Conservation (phyloP, 1,140 invertebrate genomes). For the Platyura marginata region DNA sequence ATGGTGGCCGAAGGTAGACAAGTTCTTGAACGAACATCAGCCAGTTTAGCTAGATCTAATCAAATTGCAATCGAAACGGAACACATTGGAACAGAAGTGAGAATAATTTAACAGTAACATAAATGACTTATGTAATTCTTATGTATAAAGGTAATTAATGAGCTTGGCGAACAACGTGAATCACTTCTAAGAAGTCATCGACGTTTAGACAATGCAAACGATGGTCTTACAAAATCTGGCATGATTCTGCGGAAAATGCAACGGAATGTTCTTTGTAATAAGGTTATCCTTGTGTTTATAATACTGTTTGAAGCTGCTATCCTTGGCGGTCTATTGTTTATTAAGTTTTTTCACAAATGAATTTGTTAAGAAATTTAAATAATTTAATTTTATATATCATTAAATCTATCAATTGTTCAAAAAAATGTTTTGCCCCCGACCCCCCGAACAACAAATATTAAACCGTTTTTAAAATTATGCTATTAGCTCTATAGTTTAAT, state of each 20-base stretch:
- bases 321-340: conserved; percentile 12
- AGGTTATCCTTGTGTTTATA: conserved; percentile 26
- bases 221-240: conserved; percentile 23
- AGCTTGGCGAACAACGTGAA: conserved; percentile 27
- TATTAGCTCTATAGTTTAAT: too few species aligned
- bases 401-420: too few species aligned
- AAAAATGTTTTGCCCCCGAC: too few species aligned
- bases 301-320: conserved; percentile 26
- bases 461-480: too few species aligned
- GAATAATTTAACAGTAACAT: neutral
- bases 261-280: conserved; percentile 29
- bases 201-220: conserved; percentile 26
- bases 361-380: too few species aligned
- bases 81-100: conserved; percentile 53
- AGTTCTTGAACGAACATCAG: conserved; percentile 38
- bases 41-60: conserved; percentile 47
- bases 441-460: too few species aligned
- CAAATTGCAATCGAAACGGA: conserved; percentile 61
- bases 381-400: too few species aligned
- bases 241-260: conserved; percentile 23
- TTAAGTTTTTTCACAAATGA: conserved; percentile 13
- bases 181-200: conserved; percentile 25
- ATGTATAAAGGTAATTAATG: conserved; percentile 22
- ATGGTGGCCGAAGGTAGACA: conserved; percentile 34
- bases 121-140: too few species aligned